A percentile compares a stretch with the other conserved stretches of the same genome.
Evolutionary conservation across 2,113 vertebrate species (phyloP).

Genomic region (Sorex fumeus): DNA sequence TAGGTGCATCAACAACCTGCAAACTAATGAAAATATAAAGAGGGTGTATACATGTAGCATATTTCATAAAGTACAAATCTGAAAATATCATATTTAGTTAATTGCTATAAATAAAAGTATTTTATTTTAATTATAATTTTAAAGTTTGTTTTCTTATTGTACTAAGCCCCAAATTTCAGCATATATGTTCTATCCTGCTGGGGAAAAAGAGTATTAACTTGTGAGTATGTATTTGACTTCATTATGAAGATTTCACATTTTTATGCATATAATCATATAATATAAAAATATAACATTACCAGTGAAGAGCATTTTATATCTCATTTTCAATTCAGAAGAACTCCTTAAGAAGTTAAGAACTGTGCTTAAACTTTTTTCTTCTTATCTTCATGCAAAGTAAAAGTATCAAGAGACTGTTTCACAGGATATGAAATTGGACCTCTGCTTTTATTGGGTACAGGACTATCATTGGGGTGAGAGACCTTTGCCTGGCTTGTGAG

Average conservation of each 20-base stretch:
- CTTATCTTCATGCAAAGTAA: slow-evolving; percentile 53
- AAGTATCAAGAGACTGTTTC: slow-evolving; percentile 43
- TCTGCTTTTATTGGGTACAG: slow-evolving; percentile 72
- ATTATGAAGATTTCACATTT: slow-evolving; percentile 27
- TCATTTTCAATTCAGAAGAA: slow-evolving; percentile 6
- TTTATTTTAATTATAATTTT: slow-evolving; percentile 62
- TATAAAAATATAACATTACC: neutral
- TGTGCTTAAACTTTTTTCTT: slow-evolving; percentile 8
- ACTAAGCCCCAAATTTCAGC: neutral
- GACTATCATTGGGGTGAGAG: slow-evolving; percentile 12
- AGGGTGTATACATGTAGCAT: neutral
- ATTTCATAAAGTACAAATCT: slow-evolving; percentile 17
- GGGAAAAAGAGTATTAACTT: neutral
- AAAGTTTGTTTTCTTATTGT: neutral
- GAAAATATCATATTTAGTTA: slow-evolving; percentile 13
- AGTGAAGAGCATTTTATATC: slow-evolving; percentile 52
- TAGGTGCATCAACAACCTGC: neutral
- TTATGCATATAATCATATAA: neutral
- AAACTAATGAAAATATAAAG: slow-evolving; percentile 13
- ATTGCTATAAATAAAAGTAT: slow-evolving; percentile 44
- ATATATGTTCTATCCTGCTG: neutral
- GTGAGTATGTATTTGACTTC: neutral
- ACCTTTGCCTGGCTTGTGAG: slow-evolving; percentile 48
- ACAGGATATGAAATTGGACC: slow-evolving; percentile 60
- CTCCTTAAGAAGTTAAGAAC: slow-evolving; percentile 4